phyloP scores from a whole-genome alignment of 2,797 vertebrate genomes.

The Megaceryle alcyon region DNA sequence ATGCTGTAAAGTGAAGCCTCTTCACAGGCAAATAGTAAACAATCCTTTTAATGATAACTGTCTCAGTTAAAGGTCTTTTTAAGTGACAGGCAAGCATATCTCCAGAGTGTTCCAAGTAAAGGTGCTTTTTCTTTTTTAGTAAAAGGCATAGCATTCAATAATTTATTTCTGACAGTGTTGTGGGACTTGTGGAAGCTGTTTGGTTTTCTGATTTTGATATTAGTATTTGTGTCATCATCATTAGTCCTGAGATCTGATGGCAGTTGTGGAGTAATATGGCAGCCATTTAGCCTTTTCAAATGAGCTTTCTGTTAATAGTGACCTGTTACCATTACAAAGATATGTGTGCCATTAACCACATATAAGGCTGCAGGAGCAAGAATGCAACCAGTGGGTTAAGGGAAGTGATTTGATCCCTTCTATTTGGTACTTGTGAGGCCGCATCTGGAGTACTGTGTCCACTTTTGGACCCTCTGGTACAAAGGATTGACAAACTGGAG shows the following conservation, averaged over 20 bases:
- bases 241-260: background rate
- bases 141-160: background rate
- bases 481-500: background rate
- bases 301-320: background rate
- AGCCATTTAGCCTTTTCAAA: background rate
- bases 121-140: background rate
- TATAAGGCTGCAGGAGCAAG: background rate
- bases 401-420: background rate
- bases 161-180: background rate
- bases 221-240: background rate
- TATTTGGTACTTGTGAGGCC: background rate
- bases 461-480: background rate
- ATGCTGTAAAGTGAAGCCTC: background rate
- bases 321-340: background rate
- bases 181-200: background rate
- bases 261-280: background rate
- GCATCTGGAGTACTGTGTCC: background rate
- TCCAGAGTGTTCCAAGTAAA: background rate
- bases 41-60: background rate
- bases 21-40: background rate
- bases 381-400: background rate
- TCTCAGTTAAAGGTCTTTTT: background rate
- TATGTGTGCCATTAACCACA: background rate
- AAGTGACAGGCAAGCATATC: background rate
- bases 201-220: background rate